A percentile compares a stretch with the other conserved stretches of the same genome.
Evolutionary conservation across 2,113 vertebrate species (phyloP).

Genomic region (Psittacula cyanocephala): DNA sequence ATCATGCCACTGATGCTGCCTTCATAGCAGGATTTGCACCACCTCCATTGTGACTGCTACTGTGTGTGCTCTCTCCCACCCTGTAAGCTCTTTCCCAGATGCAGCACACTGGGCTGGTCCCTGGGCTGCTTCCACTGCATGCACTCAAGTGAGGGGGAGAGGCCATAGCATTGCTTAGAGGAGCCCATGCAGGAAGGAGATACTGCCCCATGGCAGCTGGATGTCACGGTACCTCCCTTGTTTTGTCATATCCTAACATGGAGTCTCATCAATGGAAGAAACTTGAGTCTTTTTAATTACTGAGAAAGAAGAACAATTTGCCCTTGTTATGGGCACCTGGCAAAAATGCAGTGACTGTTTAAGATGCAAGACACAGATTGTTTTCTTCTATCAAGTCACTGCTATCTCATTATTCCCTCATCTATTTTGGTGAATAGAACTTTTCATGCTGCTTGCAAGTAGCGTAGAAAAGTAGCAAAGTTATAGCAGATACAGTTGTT

Average conservation of each 20-base stretch:
- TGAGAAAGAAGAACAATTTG: neutral
- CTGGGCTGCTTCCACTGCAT: neutral
- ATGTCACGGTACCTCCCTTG: neutral
- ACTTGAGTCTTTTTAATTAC: neutral
- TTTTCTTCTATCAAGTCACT: neutral
- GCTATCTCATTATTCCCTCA: neutral
- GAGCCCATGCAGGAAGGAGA: neutral
- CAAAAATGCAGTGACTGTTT: neutral
- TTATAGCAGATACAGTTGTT: neutral
- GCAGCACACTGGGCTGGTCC: neutral
- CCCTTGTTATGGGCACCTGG: neutral
- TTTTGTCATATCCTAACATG: neutral
- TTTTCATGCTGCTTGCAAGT: neutral
- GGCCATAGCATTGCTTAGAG: neutral
- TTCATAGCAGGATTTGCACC: neutral
- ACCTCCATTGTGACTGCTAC: neutral
- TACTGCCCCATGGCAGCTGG: rapidly evolving
- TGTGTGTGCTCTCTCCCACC: neutral
- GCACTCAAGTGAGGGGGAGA: rapidly evolving
- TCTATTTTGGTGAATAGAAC: neutral
- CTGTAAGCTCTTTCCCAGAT: neutral
- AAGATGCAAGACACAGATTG: neutral
- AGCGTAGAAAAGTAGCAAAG: neutral
- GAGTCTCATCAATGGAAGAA: neutral
- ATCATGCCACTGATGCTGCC: neutral